Evolutionary conservation across 1,140 invertebrate genomes (phyloP).

Genomic region (Chionoecetes opilio): DNA sequence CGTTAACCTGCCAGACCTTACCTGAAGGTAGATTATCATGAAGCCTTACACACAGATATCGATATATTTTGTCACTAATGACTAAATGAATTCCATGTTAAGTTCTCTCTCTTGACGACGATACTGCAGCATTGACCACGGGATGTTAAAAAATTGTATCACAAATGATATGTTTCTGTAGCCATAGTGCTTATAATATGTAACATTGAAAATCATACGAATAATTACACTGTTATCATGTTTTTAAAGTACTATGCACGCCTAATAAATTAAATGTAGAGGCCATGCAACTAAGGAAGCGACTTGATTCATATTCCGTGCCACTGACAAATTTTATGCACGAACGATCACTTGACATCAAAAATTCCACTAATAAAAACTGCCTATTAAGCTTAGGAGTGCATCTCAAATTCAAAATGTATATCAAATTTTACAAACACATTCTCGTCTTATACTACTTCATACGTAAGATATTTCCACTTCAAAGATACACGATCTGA

Average conservation of each 20-base stretch:
- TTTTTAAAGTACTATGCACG: background rate
- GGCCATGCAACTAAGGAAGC: background rate
- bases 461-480: too few species aligned
- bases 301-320: background rate
- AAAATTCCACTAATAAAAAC: too few species aligned
- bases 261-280: background rate
- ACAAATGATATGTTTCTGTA: background rate
- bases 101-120: background rate
- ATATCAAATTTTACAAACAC: too few species aligned
- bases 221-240: constrained; percentile 5
- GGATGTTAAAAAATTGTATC: background rate
- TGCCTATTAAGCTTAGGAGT: too few species aligned
- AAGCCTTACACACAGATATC: background rate
- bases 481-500: too few species aligned
- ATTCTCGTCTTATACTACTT: too few species aligned
- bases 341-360: too few species aligned
- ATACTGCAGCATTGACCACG: background rate
- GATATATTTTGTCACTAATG: background rate
- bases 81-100: background rate
- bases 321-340: background rate
- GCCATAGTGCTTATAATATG: background rate
- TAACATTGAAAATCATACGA: background rate
- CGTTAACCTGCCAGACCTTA: background rate
- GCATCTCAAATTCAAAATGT: too few species aligned
- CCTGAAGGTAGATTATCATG: background rate